These are phyloP conservation scores for Erpetoichthys calabaricus DNA, from an alignment of 2,797 vertebrate genomes.

Conservation along the genomic window DNA sequence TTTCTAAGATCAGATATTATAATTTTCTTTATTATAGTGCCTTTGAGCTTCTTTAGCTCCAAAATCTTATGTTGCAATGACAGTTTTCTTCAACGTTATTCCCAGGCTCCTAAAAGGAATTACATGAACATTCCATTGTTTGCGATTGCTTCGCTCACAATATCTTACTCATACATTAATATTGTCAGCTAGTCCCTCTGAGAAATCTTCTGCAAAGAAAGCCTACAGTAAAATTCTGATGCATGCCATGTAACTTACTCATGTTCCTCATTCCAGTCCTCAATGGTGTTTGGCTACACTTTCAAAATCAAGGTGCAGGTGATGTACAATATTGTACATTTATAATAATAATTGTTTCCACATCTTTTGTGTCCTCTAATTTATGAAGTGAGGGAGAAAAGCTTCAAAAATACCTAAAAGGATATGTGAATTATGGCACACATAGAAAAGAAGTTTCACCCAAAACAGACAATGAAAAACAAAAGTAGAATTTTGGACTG, in stretches of 20 bases:
- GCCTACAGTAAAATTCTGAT: conserved; percentile 4
- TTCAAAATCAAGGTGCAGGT: neutral
- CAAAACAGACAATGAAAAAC: too few species aligned
- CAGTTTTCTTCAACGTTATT: neutral
- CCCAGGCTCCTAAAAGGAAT: neutral
- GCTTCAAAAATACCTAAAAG: conserved; percentile 5
- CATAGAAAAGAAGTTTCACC: too few species aligned
- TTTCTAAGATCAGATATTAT: neutral
- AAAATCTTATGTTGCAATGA: neutral
- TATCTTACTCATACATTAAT: neutral
- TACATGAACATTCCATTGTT: neutral
- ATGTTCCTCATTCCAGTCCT: neutral
- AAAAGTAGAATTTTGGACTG: too few species aligned
- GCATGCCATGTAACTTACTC: neutral
- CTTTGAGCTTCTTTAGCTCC: neutral
- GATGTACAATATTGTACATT: neutral
- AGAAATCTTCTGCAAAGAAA: too few species aligned
- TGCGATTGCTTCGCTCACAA: neutral
- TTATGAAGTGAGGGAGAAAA: conserved; percentile 3
- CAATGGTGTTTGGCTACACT: neutral
- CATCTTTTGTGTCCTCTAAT: neutral
- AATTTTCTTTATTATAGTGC: neutral
- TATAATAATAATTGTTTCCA: neutral
- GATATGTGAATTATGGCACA: too few species aligned
- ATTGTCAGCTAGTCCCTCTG: conserved; percentile 5